Evolutionary conservation across 2,797 vertebrate species (phyloP), one percentile per base, ranked within the genome.

Genomic region (Adelosebastes latens): DNA sequence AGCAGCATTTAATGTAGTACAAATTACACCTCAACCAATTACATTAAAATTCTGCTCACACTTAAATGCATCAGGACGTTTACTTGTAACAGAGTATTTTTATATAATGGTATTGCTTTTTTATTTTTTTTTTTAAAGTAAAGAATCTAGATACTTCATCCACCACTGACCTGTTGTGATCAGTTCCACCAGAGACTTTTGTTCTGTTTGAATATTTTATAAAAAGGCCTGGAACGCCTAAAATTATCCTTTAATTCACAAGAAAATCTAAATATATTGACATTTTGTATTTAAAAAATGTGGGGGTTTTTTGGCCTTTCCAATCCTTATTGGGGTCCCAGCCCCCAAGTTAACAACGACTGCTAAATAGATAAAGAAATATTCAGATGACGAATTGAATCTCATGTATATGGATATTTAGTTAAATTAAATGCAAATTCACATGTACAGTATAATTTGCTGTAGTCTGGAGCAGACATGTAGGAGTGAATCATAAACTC

Each of bases 401-500:
- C 11, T 25, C 2, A 22, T 3, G 8, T 62, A 14, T 25, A 49
- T 10, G 13, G 1, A 42, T 42, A 42, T 75, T 53, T 64, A 25
- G 46, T 67, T 18, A 53, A 82, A 77, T 27, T 22, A 60, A 82
- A 77, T 27, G 29, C 12, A n/a, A 63, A 59, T 58, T 27, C n/a
- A 5, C 20, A 10, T 7, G n/a, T n/a, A n/a, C n/a, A n/a, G 3
- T 11, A 9, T 18, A 68, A 14, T 3, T 42, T 6, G 20, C 6
- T 4, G 13, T 42, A 31, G 14, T 7, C 29, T 55, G 16, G 5
- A 22, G 60, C 20, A 49, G 18, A 70, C 20, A 36, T 20, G 13
- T 22, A 65, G 14, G 9, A 34, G 25, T 12, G 18, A 70, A 22
- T 49, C 18, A 36, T n/a, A 16, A 32, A 7, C 16, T 22, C 9